Evolutionary conservation across 2,113 vertebrate species (phyloP), one percentile per base, ranked within the genome.

Genomic region (Myiozetetes cayanensis): DNA sequence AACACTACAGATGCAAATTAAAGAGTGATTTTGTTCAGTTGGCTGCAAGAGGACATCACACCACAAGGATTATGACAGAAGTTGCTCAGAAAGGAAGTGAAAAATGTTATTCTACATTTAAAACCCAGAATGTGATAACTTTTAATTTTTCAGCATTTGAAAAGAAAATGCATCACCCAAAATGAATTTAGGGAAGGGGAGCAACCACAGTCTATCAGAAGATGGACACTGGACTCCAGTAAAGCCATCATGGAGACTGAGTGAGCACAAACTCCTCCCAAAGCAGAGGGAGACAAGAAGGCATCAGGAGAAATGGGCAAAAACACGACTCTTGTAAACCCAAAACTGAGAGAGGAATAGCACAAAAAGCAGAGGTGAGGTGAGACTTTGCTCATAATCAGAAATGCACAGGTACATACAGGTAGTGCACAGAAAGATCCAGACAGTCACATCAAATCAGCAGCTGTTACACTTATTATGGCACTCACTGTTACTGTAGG

Each of bases 181-280:
- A 24, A 70, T 33, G 3, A 28, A 50, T 59, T 58, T 9, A 66
- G 24, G 58, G 12, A 68, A 71, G 21, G 5, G 3, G 3, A 59
- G 6, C 0, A 0, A 63, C 10, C 47, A 39, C 23, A 62, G 1
- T 24, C 41, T 5, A 2, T 39, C 25, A 81, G 20, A 33, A 80
- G 9, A 3, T 24, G 18, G 50, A 21, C 23, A 75, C 31, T 31
- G 49, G 20, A 35, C 49, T 47, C 49, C 55, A 70, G 49, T 31
- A 84, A 84, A 84, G 33, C 49, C 66, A 55, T 10, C 31, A 4
- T 11, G 23, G 74, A 53, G 33, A 37, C 5, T 44, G 37, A 50
- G 47, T 2, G 20, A 87, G 33, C 28, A 71, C 25, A 41, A 88
- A 49, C 14, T 63, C 4, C 12, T 4, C 9, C 24, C 31, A 77